Conservation (phyloP, 2,888 invertebrate genomes). For the Synergus gifuensis region DNA sequence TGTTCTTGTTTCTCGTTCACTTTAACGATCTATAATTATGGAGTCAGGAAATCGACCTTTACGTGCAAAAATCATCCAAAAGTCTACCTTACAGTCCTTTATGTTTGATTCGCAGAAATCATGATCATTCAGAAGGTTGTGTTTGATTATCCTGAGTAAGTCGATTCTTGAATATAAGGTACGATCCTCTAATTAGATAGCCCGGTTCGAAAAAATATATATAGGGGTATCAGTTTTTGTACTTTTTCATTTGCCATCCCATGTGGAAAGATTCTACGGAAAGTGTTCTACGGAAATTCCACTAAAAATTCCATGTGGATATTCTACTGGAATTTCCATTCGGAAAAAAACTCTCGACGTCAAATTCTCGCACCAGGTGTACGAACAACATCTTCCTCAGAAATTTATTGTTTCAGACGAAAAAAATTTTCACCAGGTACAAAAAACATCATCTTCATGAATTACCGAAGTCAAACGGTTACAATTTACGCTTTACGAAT, state of each 20-base stretch:
- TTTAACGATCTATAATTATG: constrained; percentile 8
- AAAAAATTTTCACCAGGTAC: too few relatives aligned
- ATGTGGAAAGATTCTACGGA: too few relatives aligned
- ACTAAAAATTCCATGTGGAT: too few relatives aligned
- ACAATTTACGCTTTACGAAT: neutral
- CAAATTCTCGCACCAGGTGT: too few relatives aligned
- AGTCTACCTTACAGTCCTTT: neutral
- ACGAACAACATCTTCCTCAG: too few relatives aligned
- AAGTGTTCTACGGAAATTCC: too few relatives aligned
- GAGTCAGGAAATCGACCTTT: constrained; percentile 11
- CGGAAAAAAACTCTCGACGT: too few relatives aligned
- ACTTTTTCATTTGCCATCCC: neutral
- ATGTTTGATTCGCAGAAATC: neutral
- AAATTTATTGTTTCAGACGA: too few relatives aligned
- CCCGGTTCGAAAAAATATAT: too few relatives aligned
- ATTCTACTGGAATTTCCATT: too few relatives aligned
- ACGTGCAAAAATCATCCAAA: neutral
- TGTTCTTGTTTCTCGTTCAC: constrained; percentile 9
- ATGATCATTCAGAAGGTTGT: constrained; percentile 11
- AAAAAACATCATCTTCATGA: too few relatives aligned
- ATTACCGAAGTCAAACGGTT: too few relatives aligned
- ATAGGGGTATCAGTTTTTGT: neutral
- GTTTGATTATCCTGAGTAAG: neutral
- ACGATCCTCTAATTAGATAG: neutral
- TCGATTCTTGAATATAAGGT: neutral